Evolutionary conservation across 2,797 vertebrate genomes (phyloP).

Genomic region (Chaetophractus vellerosus): DNA sequence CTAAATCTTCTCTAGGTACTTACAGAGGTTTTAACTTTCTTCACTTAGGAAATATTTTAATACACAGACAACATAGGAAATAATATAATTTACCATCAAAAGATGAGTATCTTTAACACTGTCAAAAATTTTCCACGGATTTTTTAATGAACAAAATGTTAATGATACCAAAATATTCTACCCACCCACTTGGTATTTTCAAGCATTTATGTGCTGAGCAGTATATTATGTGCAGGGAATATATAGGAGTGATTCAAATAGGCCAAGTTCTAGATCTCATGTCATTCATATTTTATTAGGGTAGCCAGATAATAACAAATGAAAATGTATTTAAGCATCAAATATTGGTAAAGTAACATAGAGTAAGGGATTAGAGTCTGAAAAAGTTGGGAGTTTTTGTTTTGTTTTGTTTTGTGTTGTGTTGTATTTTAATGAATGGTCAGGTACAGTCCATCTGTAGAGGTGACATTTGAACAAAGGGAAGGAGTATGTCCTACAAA

Average conservation of each 20-base stretch:
- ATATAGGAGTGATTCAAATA: neutral
- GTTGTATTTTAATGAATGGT: neutral
- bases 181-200: neutral
- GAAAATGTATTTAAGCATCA: neutral
- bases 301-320: neutral
- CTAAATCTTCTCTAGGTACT: neutral
- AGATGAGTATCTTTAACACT: neutral
- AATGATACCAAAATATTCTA: neutral
- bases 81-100: neutral
- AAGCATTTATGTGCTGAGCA: neutral
- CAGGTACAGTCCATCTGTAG: neutral
- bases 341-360: neutral
- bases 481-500: neutral
- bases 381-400: neutral
- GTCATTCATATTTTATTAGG: neutral
- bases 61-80: neutral
- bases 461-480: neutral
- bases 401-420: no score
- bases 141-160: conserved; percentile 30
- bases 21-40: neutral
- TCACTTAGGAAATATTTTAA: neutral
- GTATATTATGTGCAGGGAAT: neutral
- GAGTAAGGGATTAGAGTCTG: neutral
- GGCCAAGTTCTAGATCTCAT: neutral
- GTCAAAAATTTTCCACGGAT: neutral